Evolutionary conservation across 1,140 invertebrate genomes (phyloP), one percentile per base, ranked within the genome.

Genomic region (Drosophila watanabei): DNA sequence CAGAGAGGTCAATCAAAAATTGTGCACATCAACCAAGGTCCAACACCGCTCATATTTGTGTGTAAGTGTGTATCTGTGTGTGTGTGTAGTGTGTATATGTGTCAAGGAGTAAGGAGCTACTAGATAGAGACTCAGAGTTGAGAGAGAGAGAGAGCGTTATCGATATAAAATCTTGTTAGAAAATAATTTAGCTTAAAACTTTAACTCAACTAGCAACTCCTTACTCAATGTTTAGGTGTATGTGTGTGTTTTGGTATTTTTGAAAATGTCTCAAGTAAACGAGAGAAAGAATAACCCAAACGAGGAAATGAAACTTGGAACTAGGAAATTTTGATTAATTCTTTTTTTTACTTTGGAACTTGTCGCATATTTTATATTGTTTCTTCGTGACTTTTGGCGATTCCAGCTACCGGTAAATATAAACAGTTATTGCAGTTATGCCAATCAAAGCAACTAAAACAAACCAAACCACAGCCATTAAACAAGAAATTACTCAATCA

Each of bases 1-100:
- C 82, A 84, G 82, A 92, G 64, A 78, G 65, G 79, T 92, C 83
- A 92, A 81, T 85, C 82, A 86, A 90, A 85, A 82, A 75, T 54
- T 64, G 69, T 81, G 65, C 77, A 73, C 35, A 75, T 79, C 70
- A 90, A 80, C 73, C 37, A 65, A 60, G 56, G 75, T 57, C 86
- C 86, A 85, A 77, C 85, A 89, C 85, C 85, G 58, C 79, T 59
- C 43, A 32, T 76, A 20, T 64, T 32, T 63, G 51, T 79, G 45
- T 51, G 18, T 51, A 16, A n/a, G 39, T 52, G 4, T 49, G 9
- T 59, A n/a, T 33, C 35, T 70, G 16, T 71, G 35, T 65, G 62
- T n/a, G n/a, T 72, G 28, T 70, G 33, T 65, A 13, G 32, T 68
- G 41, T 76, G 43, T 61, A 16, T 79, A 16, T 56, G 33, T 56